These are phyloP conservation scores for Girardinus metallicus DNA, from an alignment of 2,797 vertebrate species.

Conservation along the genomic window DNA sequence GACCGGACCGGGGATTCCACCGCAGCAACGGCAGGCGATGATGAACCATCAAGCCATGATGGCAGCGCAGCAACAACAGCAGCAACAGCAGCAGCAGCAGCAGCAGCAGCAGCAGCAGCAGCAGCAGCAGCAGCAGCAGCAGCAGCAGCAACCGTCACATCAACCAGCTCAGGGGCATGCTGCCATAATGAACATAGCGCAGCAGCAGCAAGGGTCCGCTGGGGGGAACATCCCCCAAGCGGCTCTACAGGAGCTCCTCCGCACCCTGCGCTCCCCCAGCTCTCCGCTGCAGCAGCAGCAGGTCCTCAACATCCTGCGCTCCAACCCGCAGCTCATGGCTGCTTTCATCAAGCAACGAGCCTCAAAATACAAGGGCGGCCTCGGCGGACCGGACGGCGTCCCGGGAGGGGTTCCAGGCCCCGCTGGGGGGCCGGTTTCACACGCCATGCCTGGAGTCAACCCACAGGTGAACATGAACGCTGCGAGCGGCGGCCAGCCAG, in stretches of 20 bases:
- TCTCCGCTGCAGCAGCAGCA: slow-evolving; percentile 96
- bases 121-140: slow-evolving; percentile 17
- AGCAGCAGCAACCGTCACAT: slow-evolving; percentile 18
- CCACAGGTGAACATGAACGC: slow-evolving; percentile 75
- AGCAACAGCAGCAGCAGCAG: slow-evolving; percentile 64
- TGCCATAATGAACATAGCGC: slow-evolving; percentile 1
- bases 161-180: neutral
- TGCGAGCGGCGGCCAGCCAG: slow-evolving; percentile 73
- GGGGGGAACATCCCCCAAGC: slow-evolving; percentile 88
- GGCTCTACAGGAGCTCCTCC: slow-evolving; percentile 92
- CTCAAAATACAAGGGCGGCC: slow-evolving; percentile 86
- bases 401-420: slow-evolving; percentile 63
- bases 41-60: slow-evolving; percentile 84
- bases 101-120: slow-evolving; percentile 57
- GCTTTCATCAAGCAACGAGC: slow-evolving; percentile 97
- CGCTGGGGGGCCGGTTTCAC: slow-evolving; percentile 70
- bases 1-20: slow-evolving; percentile 83
- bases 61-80: slow-evolving; percentile 71
- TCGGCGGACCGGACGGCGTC: slow-evolving; percentile 50
- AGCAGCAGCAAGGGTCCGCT: slow-evolving; percentile 22
- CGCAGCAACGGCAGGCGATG: slow-evolving; percentile 80
- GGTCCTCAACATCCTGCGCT: slow-evolving; percentile 95
- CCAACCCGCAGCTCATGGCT: slow-evolving; percentile 94
- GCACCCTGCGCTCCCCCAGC: slow-evolving; percentile 94
- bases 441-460: slow-evolving; percentile 68